Percentiles rank a stretch among this genome's conserved stretches.
These are phyloP conservation scores for Philonicus albiceps DNA, from an alignment of 2,888 invertebrate genomes.

Conservation along the genomic window DNA sequence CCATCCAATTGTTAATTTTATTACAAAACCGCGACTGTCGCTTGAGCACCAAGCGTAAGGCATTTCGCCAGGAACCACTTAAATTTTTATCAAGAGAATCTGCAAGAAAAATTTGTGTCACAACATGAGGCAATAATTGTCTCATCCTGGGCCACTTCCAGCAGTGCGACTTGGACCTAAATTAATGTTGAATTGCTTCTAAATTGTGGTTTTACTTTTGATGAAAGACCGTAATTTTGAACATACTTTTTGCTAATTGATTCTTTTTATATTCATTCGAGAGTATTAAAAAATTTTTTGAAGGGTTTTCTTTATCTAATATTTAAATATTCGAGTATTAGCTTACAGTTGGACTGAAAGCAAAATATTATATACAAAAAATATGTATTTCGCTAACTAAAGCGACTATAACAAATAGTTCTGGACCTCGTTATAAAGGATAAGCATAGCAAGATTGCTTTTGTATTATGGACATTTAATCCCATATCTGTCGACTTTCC, in stretches of 20 bases:
- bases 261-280: background rate
- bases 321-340: background rate
- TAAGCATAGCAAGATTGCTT: background rate
- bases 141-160: background rate
- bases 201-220: background rate
- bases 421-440: background rate
- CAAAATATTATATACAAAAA: background rate
- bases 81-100: background rate
- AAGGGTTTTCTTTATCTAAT: background rate
- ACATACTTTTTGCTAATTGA: background rate
- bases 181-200: background rate
- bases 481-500: too few species aligned
- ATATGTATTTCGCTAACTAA: background rate
- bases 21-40: background rate
- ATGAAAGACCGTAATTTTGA: background rate
- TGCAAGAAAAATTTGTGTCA: background rate
- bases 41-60: background rate
- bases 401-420: background rate
- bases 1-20: background rate
- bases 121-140: background rate
- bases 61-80: conserved; percentile 4
- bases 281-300: background rate
- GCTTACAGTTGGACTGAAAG: background rate
- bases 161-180: background rate
- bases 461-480: background rate